phyloP scores from a whole-genome alignment of 2,888 invertebrate genomes.

The Unio pictorum region DNA sequence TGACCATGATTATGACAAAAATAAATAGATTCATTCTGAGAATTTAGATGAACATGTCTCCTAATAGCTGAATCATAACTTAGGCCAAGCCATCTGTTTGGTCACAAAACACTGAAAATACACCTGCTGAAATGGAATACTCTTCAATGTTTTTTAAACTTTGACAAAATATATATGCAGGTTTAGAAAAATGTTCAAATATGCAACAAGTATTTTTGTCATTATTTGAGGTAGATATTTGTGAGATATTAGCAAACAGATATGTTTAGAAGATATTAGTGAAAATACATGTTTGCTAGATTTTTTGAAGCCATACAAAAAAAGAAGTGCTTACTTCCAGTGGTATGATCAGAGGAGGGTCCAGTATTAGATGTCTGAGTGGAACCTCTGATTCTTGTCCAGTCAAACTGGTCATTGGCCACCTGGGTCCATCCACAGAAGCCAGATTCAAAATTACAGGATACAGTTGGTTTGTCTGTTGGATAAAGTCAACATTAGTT shows the following conservation, averaged over 20 bases:
- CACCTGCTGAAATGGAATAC: too few relatives aligned
- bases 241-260: too few relatives aligned
- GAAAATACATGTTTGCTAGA: background rate
- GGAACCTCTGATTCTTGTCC: constrained; percentile 39
- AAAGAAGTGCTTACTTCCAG: constrained; percentile 45
- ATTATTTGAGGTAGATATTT: background rate
- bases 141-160: too few relatives aligned
- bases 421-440: constrained; percentile 56
- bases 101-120: too few relatives aligned
- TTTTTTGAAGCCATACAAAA: background rate
- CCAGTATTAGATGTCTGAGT: constrained; percentile 46
- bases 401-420: constrained; percentile 50
- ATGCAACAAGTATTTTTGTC: background rate
- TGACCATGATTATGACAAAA: too few relatives aligned
- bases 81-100: too few relatives aligned
- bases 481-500: background rate
- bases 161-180: background rate
- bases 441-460: constrained; percentile 57
- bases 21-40: too few relatives aligned
- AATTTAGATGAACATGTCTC: too few relatives aligned
- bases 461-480: constrained; percentile 18
- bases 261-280: too few relatives aligned
- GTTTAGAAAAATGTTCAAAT: background rate
- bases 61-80: too few relatives aligned
- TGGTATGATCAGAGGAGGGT: constrained; percentile 54